Conservation (phyloP, 64 coral and sea anemone species). For the Montipora capricornis region DNA sequence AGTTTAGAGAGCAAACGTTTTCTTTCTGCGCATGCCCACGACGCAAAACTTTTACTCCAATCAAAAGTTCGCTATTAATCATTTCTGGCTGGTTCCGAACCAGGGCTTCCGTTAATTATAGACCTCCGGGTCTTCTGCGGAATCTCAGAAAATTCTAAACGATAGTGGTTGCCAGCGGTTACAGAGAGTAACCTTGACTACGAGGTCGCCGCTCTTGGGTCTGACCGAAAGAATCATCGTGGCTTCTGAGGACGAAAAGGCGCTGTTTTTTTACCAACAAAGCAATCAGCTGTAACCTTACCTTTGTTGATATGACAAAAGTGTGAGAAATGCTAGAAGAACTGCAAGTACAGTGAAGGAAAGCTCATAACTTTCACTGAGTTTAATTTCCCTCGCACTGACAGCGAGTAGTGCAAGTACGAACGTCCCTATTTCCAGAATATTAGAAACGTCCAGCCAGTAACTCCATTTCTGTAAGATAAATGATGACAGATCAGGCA, state of each 20-base stretch:
- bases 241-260: neutral
- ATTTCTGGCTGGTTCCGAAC: no score
- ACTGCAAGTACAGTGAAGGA: conserved; percentile 4
- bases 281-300: neutral
- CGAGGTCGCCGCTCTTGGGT: no score
- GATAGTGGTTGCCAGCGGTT: no score
- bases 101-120: no score
- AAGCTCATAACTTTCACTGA: neutral
- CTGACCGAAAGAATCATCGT: neutral
- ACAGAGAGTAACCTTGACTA: no score
- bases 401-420: neutral
- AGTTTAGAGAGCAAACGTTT: no score
- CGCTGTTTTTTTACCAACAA: neutral
- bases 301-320: conserved; percentile 36
- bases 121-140: no score
- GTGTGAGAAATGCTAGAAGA: conserved; percentile 12
- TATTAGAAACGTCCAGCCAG: conserved; percentile 47
- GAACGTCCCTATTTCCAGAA: neutral
- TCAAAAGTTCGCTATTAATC: no score
- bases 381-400: neutral
- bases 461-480: conserved; percentile 33
- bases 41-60: no score
- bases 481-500: neutral
- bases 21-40: no score
- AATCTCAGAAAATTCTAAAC: no score